A percentile compares a stretch with the other conserved stretches of the same genome.
Conservation (phyloP, 2,797 vertebrate species). For the Notoglanidium macrostoma region DNA sequence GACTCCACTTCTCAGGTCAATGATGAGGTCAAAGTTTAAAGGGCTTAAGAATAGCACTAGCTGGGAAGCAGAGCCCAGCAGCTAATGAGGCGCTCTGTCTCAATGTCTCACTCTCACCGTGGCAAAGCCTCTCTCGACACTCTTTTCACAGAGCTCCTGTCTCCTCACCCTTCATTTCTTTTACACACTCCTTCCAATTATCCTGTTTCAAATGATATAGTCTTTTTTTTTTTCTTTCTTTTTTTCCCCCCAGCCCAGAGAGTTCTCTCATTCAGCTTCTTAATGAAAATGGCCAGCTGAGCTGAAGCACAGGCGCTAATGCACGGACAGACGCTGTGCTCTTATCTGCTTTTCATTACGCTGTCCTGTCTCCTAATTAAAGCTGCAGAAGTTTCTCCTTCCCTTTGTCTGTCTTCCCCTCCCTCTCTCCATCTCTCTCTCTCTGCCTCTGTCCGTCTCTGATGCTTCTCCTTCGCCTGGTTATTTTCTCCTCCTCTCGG, state of each 20-base stretch:
- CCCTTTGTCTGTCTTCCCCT: conserved; percentile 36
- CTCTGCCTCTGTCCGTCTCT: conserved; percentile 28
- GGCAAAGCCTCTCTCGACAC: not conserved
- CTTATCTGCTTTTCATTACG: conserved; percentile 43
- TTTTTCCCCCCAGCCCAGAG: conserved; percentile 14
- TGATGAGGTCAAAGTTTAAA: conserved; percentile 17
- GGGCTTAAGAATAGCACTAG: not conserved
- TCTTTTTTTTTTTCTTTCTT: conserved; percentile 22
- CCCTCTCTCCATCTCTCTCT: not conserved
- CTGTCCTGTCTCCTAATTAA: conserved; percentile 57
- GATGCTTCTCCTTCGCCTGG: conserved; percentile 19
- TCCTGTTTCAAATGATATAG: conserved; percentile 14
- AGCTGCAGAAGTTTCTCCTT: conserved; percentile 49
- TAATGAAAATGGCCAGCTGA: conserved; percentile 27
- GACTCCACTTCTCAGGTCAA: not conserved
- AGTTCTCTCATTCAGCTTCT: conserved; percentile 14
- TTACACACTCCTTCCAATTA: conserved; percentile 26
- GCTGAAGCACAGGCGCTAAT: not conserved
- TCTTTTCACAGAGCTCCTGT: not conserved
- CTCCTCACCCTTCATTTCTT: not conserved
- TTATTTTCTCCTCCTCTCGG: not conserved
- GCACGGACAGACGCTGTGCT: not conserved
- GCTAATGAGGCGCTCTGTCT: conserved; percentile 9
- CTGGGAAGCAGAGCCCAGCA: not conserved
- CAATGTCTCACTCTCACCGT: not conserved